These are phyloP conservation scores for Lagodon rhomboides DNA, from an alignment of 2,797 vertebrate genomes.

Conservation along the genomic window DNA sequence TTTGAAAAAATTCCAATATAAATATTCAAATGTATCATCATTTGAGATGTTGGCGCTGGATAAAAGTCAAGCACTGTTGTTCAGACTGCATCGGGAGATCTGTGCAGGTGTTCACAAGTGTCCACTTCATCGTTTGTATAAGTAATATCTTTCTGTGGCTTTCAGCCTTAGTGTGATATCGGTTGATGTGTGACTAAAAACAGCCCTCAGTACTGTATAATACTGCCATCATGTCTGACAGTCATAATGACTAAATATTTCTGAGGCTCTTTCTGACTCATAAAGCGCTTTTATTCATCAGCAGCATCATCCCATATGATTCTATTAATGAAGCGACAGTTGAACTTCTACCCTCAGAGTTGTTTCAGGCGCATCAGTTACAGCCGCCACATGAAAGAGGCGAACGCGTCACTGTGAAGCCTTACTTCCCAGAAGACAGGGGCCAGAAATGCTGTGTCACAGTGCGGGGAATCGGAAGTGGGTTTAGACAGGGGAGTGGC, in stretches of 20 bases:
- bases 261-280: constrained; percentile 69
- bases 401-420: constrained; percentile 59
- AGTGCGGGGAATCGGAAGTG: constrained; percentile 59
- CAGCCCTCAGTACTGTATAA: not conserved
- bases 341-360: constrained; percentile 56
- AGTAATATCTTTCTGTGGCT: not conserved
- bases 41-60: not conserved
- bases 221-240: constrained; percentile 26
- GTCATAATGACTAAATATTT: constrained; percentile 53
- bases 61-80: not conserved
- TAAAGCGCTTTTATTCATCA: constrained; percentile 45
- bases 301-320: constrained; percentile 50
- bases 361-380: constrained; percentile 65
- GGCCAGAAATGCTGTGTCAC: constrained; percentile 76
- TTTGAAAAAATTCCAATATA: not conserved
- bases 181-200: constrained; percentile 15
- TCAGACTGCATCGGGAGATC: not conserved
- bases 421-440: constrained; percentile 76
- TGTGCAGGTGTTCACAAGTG: constrained; percentile 9
- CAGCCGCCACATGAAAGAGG: constrained; percentile 78
- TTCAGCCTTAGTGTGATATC: not conserved
- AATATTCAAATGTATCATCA: too few relatives aligned
- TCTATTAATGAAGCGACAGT: constrained; percentile 63
- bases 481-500: constrained; percentile 25
- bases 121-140: constrained; percentile 2